These are phyloP conservation scores for Autographa pulchrina DNA, from an alignment of 2,888 invertebrate genomes.

Conservation along the genomic window DNA sequence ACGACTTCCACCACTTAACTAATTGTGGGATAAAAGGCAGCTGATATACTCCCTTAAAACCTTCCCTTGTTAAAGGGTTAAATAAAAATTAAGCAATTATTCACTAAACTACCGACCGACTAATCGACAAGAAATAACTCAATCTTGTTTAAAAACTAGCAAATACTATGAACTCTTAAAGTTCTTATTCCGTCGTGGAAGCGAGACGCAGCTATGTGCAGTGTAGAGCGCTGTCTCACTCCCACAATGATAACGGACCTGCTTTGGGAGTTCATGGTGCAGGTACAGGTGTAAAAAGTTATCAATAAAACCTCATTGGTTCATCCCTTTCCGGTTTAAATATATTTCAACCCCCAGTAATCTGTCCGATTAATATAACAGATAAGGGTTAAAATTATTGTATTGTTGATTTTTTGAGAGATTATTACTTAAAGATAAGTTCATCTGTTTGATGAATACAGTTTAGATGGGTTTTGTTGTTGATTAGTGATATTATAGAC, in stretches of 20 bases:
- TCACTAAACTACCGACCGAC: conserved; percentile 45
- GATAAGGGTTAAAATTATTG: conserved; percentile 65
- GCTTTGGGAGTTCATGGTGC: too few species aligned
- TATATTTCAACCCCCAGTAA: conserved; percentile 58
- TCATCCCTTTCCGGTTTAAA: conserved; percentile 66
- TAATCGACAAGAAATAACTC: conserved; percentile 58
- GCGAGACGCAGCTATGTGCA: too few species aligned
- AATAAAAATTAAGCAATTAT: conserved; percentile 55
- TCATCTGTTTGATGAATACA: conserved; percentile 2
- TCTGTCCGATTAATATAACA: conserved; percentile 70
- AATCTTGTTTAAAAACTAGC: conserved; percentile 40
- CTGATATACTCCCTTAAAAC: conserved; percentile 23
- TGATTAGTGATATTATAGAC: conserved; percentile 5
- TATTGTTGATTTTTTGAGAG: conserved; percentile 42
- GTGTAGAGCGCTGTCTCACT: too few species aligned
- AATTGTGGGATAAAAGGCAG: conserved; percentile 46
- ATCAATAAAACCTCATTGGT: conserved; percentile 59
- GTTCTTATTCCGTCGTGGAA: too few species aligned
- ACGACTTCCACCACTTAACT: conserved; percentile 23
- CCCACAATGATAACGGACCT: too few species aligned
- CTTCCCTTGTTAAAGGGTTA: conserved; percentile 45
- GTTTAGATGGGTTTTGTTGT: background rate
- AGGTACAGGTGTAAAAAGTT: conserved; percentile 48
- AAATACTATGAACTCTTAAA: too few species aligned
- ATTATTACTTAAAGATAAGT: conserved; percentile 41